Evolutionary conservation across 2,888 invertebrate genomes (phyloP).

Genomic region (Drosophila lacicola): DNA sequence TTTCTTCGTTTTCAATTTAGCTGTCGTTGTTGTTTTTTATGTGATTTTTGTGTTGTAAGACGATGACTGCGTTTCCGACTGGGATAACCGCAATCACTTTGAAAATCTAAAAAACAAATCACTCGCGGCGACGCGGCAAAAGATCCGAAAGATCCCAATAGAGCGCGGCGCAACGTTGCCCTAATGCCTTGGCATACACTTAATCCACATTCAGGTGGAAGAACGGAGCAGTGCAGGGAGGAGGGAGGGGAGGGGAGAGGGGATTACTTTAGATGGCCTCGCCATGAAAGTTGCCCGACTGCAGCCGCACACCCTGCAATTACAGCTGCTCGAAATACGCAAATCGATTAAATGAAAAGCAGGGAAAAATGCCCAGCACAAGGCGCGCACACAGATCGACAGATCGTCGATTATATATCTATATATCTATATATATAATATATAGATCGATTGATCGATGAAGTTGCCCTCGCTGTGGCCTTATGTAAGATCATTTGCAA

Average conservation of each 20-base stretch:
- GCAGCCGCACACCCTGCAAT: slow-evolving; percentile 46
- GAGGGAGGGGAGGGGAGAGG: not conserved
- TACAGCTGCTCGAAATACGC: slow-evolving; percentile 78
- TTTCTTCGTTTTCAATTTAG: slow-evolving; percentile 41
- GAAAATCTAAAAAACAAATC: slow-evolving; percentile 80
- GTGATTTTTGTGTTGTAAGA: slow-evolving; percentile 47
- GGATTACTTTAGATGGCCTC: slow-evolving; percentile 39
- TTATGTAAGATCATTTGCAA: slow-evolving; percentile 76
- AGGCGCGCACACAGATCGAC: not conserved
- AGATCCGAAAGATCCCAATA: slow-evolving; percentile 18
- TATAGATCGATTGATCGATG: slow-evolving; percentile 4
- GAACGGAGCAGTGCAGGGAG: slow-evolving; percentile 11
- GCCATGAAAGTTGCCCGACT: slow-evolving; percentile 69
- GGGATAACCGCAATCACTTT: slow-evolving; percentile 74
- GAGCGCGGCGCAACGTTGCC: slow-evolving; percentile 35
- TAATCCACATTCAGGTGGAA: slow-evolving; percentile 71
- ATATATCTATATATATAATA: slow-evolving; percentile 16
- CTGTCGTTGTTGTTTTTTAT: slow-evolving; percentile 32
- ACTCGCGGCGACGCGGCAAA: slow-evolving; percentile 69
- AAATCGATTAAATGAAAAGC: slow-evolving; percentile 72
- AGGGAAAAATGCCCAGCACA: not conserved
- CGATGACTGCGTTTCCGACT: slow-evolving; percentile 45
- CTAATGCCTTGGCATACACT: slow-evolving; percentile 76
- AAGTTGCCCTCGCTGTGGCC: slow-evolving; percentile 36
- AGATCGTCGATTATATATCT: slow-evolving; percentile 4